phyloP scores from a whole-genome alignment of 2,888 invertebrate species.

The Drosophila bunnanda region DNA sequence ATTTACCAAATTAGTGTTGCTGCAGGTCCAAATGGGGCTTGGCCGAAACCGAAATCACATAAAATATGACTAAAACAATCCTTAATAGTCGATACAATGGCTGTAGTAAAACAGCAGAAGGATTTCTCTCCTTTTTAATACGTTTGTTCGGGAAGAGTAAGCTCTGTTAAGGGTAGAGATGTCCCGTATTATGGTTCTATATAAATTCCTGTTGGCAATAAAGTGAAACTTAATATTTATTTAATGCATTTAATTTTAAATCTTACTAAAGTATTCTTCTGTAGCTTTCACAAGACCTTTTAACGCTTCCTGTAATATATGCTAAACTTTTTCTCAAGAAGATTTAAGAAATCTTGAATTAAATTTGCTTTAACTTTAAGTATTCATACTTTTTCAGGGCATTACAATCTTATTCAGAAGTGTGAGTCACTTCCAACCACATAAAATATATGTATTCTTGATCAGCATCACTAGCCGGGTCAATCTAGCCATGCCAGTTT shows the following conservation, averaged over 20 bases:
- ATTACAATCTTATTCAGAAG: too few species aligned
- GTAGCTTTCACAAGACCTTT: background rate
- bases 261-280: background rate
- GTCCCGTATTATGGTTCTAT: too few species aligned
- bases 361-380: background rate
- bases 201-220: background rate
- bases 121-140: background rate
- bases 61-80: slow-evolving; percentile 74
- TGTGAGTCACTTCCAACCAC: too few species aligned
- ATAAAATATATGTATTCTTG: too few species aligned
- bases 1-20: slow-evolving; percentile 46
- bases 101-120: slow-evolving; percentile 41
- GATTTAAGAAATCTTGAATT: too few species aligned
- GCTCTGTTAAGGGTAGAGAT: background rate
- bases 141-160: background rate
- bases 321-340: too few species aligned
- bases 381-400: too few species aligned
- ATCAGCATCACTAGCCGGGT: too few species aligned
- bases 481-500: too few species aligned
- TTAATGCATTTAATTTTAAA: background rate
- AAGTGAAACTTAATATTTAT: background rate
- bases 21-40: slow-evolving; percentile 37
- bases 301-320: too few species aligned
- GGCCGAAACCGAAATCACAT: slow-evolving; percentile 64
- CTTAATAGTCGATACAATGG: slow-evolving; percentile 67